Evolutionary conservation across 2,113 vertebrate species (phyloP).

Genomic region (Ictalurus furcatus): DNA sequence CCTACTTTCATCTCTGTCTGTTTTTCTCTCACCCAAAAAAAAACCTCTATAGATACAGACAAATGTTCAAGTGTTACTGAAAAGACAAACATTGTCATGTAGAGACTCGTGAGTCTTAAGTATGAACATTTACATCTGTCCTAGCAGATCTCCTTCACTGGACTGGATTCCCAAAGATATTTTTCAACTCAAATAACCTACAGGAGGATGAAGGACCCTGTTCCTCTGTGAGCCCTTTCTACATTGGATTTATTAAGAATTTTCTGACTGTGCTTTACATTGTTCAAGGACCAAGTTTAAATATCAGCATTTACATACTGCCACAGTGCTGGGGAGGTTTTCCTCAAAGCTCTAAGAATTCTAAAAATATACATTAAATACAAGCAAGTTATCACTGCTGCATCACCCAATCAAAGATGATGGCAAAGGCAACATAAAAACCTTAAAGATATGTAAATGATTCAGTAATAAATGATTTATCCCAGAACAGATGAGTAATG

Average conservation of each 20-base stretch:
- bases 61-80: constrained; percentile 3
- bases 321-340: constrained; percentile 35
- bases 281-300: neutral
- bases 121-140: neutral
- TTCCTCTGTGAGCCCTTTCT: neutral
- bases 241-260: constrained; percentile 2
- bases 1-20: neutral
- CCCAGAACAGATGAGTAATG: constrained; percentile 46
- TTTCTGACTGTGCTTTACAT: constrained; percentile 39
- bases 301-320: neutral
- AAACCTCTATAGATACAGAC: neutral
- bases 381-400: constrained; percentile 20
- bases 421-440: constrained; percentile 64
- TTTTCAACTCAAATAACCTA: neutral
- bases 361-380: constrained; percentile 22
- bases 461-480: constrained; percentile 51
- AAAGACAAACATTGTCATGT: neutral
- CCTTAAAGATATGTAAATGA: constrained; percentile 55
- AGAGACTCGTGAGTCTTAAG: neutral
- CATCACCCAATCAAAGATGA: constrained; percentile 1
- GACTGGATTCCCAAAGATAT: neutral
- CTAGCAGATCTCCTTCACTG: neutral
- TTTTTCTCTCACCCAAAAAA: neutral
- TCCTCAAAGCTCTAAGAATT: neutral
- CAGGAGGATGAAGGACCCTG: neutral